These are phyloP conservation scores for Gymnocephalus cernua DNA, from an alignment of 2,113 vertebrate species.

Conservation along the genomic window DNA sequence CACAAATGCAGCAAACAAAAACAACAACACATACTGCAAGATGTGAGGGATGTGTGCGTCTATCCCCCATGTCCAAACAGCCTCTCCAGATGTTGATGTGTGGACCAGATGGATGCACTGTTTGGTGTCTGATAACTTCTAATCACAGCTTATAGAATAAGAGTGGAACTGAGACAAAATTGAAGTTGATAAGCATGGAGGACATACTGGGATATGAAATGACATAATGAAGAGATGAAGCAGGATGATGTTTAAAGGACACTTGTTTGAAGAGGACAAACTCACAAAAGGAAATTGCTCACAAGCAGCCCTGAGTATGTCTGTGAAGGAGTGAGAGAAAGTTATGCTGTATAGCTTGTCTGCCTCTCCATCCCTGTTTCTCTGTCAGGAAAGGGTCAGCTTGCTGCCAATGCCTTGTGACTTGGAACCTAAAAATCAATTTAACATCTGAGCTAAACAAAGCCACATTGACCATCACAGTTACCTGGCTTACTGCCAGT, in stretches of 20 bases:
- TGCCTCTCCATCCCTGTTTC: neutral
- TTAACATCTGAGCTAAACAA: conserved; percentile 54
- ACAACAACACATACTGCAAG: conserved; percentile 37
- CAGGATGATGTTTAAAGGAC: conserved; percentile 19
- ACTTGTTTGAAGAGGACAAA: conserved; percentile 28
- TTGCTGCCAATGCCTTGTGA: conserved; percentile 29
- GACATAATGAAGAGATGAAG: conserved; percentile 23
- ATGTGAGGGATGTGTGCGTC: conserved; percentile 37
- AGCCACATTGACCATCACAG: conserved; percentile 55
- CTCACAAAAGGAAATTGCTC: neutral
- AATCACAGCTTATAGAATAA: conserved; percentile 52
- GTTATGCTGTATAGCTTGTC: neutral
- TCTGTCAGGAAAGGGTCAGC: conserved; percentile 20
- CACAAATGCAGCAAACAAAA: conserved; percentile 55
- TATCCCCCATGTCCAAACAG: conserved; percentile 53
- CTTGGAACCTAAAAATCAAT: conserved; percentile 64
- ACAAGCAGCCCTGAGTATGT: neutral
- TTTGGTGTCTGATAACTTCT: conserved; percentile 63
- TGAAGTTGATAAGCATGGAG: neutral
- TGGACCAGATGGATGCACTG: conserved; percentile 68
- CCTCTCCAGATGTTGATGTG: conserved; percentile 69
- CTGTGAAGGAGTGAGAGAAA: neutral
- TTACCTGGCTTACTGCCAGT: conserved; percentile 48
- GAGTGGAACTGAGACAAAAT: conserved; percentile 13
- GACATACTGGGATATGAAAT: conserved; percentile 6